Evolutionary conservation across 2,888 invertebrate species (phyloP).

Genomic region (Aporophyla lueneburgensis): DNA sequence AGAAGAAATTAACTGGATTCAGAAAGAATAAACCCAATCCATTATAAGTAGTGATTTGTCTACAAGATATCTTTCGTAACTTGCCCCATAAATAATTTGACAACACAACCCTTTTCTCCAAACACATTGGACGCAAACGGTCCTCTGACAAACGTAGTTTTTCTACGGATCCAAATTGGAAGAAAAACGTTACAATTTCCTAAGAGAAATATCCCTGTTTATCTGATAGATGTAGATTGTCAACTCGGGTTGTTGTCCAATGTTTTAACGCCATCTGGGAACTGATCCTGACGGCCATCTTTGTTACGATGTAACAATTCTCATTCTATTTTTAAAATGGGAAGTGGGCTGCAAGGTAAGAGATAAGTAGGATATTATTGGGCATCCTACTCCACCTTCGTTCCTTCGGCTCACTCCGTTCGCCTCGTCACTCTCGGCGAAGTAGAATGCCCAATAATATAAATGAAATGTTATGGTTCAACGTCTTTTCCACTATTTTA

Average conservation of each 20-base stretch:
- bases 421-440: no score
- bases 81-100: constrained; percentile 4
- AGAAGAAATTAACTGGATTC: no score
- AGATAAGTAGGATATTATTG: no score
- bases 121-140: constrained; percentile 9
- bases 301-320: background rate
- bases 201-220: constrained; percentile 40
- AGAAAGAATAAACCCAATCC: background rate
- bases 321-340: background rate
- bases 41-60: background rate
- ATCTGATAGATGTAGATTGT: constrained; percentile 47
- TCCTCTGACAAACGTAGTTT: constrained; percentile 24
- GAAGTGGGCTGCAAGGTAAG: background rate
- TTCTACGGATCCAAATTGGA: background rate
- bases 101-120: constrained; percentile 12
- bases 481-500: no score
- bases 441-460: no score
- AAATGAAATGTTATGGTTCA: no score
- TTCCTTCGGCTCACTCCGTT: no score
- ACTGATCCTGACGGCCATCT: background rate
- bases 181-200: constrained; percentile 18
- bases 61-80: background rate
- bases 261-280: constrained; percentile 37
- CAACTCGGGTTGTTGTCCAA: constrained; percentile 13
- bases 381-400: no score